phyloP scores from a whole-genome alignment of 2,888 invertebrate species.

The Sepioteuthis lessoniana region DNA sequence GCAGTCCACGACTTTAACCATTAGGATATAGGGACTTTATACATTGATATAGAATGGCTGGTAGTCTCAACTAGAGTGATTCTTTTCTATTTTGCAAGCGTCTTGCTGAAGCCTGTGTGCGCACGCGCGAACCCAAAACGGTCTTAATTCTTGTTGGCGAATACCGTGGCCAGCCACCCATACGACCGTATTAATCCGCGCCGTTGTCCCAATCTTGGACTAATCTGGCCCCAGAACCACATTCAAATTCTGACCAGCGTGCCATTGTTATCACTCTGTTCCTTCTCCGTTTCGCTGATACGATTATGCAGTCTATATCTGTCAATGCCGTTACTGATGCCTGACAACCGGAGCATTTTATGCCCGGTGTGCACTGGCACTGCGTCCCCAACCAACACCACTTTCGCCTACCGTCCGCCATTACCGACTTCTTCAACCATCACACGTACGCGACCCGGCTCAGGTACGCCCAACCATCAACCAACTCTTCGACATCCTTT shows the following conservation, averaged over 20 bases:
- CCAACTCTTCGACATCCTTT: no score
- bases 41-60: no score
- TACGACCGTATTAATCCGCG: neutral
- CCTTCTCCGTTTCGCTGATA: neutral
- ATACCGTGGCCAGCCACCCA: neutral
- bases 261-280: neutral
- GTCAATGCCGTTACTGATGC: neutral
- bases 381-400: no score
- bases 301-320: neutral
- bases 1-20: no score
- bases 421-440: neutral
- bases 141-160: neutral
- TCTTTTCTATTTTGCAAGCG: no score
- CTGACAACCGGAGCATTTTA: neutral
- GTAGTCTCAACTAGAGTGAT: no score
- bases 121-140: no score
- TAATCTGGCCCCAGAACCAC: neutral
- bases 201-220: neutral
- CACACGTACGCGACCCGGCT: neutral
- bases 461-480: neutral
- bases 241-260: neutral
- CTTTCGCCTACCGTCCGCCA: neutral
- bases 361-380: no score
- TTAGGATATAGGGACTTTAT: no score
- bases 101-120: no score